A percentile compares a stretch with the other conserved stretches of the same genome.
These are phyloP conservation scores for Orchestes rusci DNA, from an alignment of 2,888 invertebrate species.

Conservation along the genomic window DNA sequence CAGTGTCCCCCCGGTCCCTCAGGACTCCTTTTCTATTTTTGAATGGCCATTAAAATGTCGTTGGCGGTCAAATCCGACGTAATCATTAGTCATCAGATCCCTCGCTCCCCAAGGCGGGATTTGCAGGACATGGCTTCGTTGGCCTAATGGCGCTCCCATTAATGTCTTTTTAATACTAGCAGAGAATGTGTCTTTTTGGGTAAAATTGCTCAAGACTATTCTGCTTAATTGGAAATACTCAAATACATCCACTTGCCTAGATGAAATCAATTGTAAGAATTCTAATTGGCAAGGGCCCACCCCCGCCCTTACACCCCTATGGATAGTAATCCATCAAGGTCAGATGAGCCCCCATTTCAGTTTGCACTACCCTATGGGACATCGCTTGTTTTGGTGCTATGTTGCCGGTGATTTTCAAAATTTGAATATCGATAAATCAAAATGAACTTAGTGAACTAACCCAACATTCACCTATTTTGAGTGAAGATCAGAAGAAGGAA, in stretches of 20 bases:
- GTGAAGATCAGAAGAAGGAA: no score
- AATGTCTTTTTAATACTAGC: slow-evolving; percentile 42
- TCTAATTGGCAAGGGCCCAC: slow-evolving; percentile 40
- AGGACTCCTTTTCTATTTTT: slow-evolving; percentile 13
- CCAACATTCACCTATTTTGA: no score
- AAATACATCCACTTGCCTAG: no score
- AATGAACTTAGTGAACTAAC: no score
- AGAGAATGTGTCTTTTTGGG: no score
- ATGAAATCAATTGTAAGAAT: slow-evolving; percentile 44
- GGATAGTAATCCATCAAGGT: slow-evolving; percentile 47
- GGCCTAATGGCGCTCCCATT: slow-evolving; percentile 40
- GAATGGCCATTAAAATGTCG: slow-evolving; percentile 19
- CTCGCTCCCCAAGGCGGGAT: slow-evolving; percentile 22
- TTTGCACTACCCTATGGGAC: slow-evolving; percentile 32
- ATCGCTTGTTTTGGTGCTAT: slow-evolving; percentile 3
- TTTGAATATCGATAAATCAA: no score
- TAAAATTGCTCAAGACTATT: no score
- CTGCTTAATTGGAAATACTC: no score
- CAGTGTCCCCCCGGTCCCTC: slow-evolving; percentile 3
- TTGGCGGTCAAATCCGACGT: slow-evolving; percentile 18
- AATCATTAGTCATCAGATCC: slow-evolving; percentile 20
- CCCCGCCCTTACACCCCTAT: slow-evolving; percentile 44
- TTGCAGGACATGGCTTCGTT: slow-evolving; percentile 21
- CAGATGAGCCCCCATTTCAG: slow-evolving; percentile 45
- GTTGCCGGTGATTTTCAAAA: no score